Evolutionary conservation across 2,888 invertebrate species (phyloP), one percentile per base, ranked within the genome.

Genomic region (Cyrtodaria siliqua): DNA sequence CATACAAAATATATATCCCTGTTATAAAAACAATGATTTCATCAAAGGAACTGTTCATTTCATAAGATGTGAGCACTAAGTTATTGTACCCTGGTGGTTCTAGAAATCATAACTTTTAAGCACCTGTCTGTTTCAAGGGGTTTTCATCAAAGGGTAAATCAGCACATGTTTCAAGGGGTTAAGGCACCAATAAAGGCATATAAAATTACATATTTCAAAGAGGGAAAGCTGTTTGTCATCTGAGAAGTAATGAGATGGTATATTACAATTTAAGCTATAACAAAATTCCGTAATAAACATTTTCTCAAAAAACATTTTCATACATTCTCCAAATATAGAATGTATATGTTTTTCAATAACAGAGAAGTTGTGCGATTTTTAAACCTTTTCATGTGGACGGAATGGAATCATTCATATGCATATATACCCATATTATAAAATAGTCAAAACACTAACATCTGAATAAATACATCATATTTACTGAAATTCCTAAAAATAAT

Each of bases 191-290:
- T 52, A 56, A 63, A 57, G 52, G 50, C 56, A 57, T 56, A 70
- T 70, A 63, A 63, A 63, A 70, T 70, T 57, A 57, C 70, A 29
- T n/a, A 38, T 53, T 53, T 53, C 53, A 53, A 53, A 27, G 26
- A 27, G 16, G n/a, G n/a, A 26, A 3, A 44, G 16, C 16, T 20
- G 3, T 16, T 9, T 16, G 44, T 44, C 44, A 44, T 44, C 16
- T 44, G 44, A 6, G n/a, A 16, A 44, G n/a, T 33, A 8, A 4
- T 33, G 33, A 33, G 33, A 33, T 33, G n/a, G n/a, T n/a, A n/a
- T n/a, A 63, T 50, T 44, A 55, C 27, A 24, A 53, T 53, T 52
- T 53, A 40, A 44, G n/a, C 9, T n/a, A 20, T 42, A 63, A 50
- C 55, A 40, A 63, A 33, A 49, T 18, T 24, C 24, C 26, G 4